These are phyloP conservation scores for Muraenolepis orangiensis DNA, from an alignment of 2,797 vertebrate species.

Conservation along the genomic window DNA sequence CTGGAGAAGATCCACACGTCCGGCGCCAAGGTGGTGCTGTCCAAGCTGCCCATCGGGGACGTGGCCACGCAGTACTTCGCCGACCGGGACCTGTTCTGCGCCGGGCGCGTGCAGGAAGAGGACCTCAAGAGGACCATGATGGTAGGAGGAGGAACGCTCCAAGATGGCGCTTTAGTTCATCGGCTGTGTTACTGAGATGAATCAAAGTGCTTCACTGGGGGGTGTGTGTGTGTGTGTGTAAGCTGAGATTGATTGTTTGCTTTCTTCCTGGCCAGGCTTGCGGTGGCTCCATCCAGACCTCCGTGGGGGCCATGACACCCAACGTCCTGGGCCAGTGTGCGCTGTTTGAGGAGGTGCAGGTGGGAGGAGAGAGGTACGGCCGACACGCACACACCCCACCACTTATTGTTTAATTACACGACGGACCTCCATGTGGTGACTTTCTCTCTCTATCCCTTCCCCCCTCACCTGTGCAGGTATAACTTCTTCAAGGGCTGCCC, in stretches of 20 bases:
- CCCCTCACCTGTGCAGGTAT: conserved; percentile 74
- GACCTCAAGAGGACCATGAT: conserved; percentile 98
- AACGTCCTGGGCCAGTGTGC: conserved; percentile 89
- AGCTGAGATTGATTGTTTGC: too few species aligned
- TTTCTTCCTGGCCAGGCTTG: conserved; percentile 80
- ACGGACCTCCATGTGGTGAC: background rate
- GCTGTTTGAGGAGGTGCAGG: conserved; percentile 93
- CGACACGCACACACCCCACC: too few species aligned
- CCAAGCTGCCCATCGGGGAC: conserved; percentile 92
- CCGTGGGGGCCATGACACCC: conserved; percentile 77
- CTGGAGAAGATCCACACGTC: conserved; percentile 90
- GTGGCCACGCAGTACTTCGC: conserved; percentile 98
- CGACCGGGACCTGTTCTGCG: conserved; percentile 96
- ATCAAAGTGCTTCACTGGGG: too few species aligned
- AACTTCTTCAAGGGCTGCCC: conserved; percentile 96
- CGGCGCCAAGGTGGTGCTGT: conserved; percentile 91
- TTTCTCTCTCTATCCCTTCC: background rate
- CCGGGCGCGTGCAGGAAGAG: conserved; percentile 92
- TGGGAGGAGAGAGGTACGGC: conserved; percentile 93
- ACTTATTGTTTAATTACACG: background rate
- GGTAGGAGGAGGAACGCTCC: conserved; percentile 71
- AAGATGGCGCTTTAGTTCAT: too few species aligned
- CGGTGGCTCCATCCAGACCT: conserved; percentile 96
- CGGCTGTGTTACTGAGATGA: too few species aligned
- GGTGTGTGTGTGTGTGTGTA: too few species aligned